Evolutionary conservation across 2,888 invertebrate genomes (phyloP).

Genomic region (Empis stercorea): DNA sequence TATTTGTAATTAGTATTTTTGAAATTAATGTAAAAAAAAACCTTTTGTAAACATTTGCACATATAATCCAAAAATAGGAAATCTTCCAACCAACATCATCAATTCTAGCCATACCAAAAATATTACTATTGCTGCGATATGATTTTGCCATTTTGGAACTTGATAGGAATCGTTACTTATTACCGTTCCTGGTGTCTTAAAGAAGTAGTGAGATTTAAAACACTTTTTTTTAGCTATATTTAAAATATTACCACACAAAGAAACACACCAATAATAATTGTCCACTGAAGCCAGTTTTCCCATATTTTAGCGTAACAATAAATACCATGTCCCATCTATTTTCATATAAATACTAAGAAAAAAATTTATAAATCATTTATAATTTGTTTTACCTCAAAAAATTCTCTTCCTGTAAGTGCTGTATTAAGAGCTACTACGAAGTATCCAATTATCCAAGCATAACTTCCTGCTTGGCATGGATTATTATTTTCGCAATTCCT

Average conservation of each 20-base stretch:
- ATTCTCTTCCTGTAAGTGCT: conserved; percentile 55
- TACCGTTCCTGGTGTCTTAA: conserved; percentile 29
- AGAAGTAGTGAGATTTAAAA: background rate
- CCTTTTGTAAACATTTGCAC: conserved; percentile 79
- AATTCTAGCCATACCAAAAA: conserved; percentile 71
- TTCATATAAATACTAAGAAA: background rate
- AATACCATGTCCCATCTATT: conserved; percentile 55
- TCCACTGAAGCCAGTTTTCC: conserved; percentile 77
- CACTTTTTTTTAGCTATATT: background rate
- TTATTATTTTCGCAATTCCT: conserved; percentile 24
- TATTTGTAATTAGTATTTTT: background rate
- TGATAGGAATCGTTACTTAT: conserved; percentile 22
- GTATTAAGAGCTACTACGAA: conserved; percentile 50
- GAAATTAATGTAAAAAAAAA: conserved; percentile 18
- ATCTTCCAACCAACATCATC: conserved; percentile 75
- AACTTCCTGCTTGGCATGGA: conserved; percentile 23
- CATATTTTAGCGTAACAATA: conserved; percentile 61
- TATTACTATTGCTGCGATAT: conserved; percentile 65
- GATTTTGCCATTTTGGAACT: conserved; percentile 58
- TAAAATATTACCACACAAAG: conserved; percentile 44
- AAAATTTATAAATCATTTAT: background rate
- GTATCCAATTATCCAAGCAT: conserved; percentile 39
- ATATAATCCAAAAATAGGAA: conserved; percentile 74
- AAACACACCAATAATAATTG: conserved; percentile 59
- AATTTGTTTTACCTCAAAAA: conserved; percentile 34